Evolutionary conservation across 2,113 vertebrate genomes (phyloP).

Genomic region (Lamprotornis superbus): DNA sequence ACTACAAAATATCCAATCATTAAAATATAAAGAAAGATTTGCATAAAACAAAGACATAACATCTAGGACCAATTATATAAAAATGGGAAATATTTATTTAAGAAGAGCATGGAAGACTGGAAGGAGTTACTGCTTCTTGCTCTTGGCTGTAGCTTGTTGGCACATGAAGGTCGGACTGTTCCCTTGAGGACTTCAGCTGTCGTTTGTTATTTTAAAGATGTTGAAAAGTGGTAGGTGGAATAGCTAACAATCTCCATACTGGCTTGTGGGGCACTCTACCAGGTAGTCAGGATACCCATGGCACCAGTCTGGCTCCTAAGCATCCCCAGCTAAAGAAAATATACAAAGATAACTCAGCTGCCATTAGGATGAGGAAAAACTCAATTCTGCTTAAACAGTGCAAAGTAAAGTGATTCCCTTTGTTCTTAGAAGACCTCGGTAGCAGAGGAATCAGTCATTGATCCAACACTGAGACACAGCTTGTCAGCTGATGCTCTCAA

Average conservation of each 20-base stretch:
- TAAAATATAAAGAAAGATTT: background rate
- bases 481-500: background rate
- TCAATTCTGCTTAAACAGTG: background rate
- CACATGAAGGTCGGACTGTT: background rate
- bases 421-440: background rate
- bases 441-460: background rate
- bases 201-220: background rate
- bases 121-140: background rate
- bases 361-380: background rate
- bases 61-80: background rate
- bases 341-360: background rate
- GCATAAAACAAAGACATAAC: background rate
- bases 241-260: background rate
- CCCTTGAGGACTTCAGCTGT: background rate
- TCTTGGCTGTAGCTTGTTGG: background rate
- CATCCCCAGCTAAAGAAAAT: background rate
- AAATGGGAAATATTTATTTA: background rate
- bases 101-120: background rate
- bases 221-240: background rate
- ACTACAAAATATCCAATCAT: background rate
- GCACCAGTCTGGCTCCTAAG: background rate
- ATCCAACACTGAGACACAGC: background rate
- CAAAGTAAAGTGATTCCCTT: background rate
- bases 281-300: background rate
- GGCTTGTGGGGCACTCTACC: background rate